Evolutionary conservation across 1,140 invertebrate species (phyloP).

Genomic region (Marisa cornuarietis): DNA sequence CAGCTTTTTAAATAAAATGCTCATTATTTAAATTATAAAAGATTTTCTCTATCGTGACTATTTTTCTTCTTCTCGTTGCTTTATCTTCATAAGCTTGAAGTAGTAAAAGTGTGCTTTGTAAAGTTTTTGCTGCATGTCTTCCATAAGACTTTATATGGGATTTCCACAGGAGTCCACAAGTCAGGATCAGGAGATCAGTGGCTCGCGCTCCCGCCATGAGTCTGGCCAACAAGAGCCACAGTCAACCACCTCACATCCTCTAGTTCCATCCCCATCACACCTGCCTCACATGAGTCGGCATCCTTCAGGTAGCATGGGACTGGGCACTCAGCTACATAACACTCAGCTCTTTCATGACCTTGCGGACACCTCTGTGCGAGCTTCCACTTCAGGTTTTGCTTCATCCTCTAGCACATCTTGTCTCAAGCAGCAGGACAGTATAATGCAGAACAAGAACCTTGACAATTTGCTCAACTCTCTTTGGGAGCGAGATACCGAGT

Average conservation of each 20-base stretch:
- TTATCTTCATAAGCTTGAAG: too few species aligned
- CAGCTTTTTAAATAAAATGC: too few species aligned
- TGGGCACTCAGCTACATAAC: not conserved
- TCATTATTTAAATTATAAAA: too few species aligned
- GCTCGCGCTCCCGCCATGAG: constrained; percentile 49
- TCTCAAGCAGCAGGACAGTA: not conserved
- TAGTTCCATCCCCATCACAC: constrained; percentile 26
- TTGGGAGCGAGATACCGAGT: constrained; percentile 21
- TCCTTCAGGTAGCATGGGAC: not conserved
- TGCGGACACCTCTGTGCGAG: constrained; percentile 1
- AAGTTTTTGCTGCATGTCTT: too few species aligned
- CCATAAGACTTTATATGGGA: not conserved
- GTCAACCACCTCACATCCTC: constrained; percentile 49
- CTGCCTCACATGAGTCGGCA: constrained; percentile 14
- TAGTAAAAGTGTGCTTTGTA: too few species aligned
- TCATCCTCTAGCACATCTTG: not conserved
- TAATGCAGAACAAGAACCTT: not conserved
- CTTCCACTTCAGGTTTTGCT: not conserved
- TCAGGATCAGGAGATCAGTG: constrained; percentile 55
- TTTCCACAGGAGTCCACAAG: constrained; percentile 59
- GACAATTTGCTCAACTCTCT: constrained; percentile 20
- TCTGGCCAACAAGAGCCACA: constrained; percentile 55
- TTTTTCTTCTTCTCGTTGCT: too few species aligned
- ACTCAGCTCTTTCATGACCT: constrained; percentile 14
- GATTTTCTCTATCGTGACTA: too few species aligned